Percentiles rank a stretch among this genome's conserved stretches.
phyloP scores from a whole-genome alignment of 1,140 invertebrate genomes.

The Aphelenchoides besseyi region DNA sequence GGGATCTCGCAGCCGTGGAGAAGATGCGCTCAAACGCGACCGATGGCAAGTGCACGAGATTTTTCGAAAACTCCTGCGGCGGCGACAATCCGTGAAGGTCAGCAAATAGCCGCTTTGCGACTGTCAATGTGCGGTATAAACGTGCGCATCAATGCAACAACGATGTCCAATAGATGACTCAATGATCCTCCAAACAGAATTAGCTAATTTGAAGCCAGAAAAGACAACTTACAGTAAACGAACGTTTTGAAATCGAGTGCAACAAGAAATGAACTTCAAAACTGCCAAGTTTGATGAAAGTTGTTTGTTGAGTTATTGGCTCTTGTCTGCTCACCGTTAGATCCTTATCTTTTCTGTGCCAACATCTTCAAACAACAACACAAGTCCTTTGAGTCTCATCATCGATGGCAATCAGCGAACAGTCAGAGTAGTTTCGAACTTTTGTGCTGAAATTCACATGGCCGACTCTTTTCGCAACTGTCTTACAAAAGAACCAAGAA shows the following conservation, averaged over 20 bases:
- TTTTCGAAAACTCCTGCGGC: slow-evolving; percentile 4
- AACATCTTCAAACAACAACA: no score
- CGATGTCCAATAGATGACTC: no score
- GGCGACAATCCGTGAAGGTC: slow-evolving; percentile 4
- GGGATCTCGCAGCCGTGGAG: background rate
- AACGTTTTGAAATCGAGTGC: background rate
- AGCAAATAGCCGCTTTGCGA: background rate
- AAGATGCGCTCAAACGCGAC: background rate
- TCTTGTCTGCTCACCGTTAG: background rate
- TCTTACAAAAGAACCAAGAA: background rate
- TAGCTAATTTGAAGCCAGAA: no score
- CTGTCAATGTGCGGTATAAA: no score
- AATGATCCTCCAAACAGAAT: no score
- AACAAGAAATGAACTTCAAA: background rate
- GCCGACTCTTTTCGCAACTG: background rate
- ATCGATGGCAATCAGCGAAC: background rate
- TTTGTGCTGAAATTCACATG: background rate
- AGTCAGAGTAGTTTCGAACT: no score
- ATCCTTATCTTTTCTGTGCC: no score
- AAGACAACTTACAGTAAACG: background rate
- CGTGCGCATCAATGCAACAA: no score
- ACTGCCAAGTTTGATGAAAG: background rate
- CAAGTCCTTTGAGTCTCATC: no score
- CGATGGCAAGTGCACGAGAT: background rate
- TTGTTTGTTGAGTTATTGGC: background rate